These are phyloP conservation scores for Genyomyrus donnyi DNA, from an alignment of 2,113 vertebrate genomes.

Conservation along the genomic window DNA sequence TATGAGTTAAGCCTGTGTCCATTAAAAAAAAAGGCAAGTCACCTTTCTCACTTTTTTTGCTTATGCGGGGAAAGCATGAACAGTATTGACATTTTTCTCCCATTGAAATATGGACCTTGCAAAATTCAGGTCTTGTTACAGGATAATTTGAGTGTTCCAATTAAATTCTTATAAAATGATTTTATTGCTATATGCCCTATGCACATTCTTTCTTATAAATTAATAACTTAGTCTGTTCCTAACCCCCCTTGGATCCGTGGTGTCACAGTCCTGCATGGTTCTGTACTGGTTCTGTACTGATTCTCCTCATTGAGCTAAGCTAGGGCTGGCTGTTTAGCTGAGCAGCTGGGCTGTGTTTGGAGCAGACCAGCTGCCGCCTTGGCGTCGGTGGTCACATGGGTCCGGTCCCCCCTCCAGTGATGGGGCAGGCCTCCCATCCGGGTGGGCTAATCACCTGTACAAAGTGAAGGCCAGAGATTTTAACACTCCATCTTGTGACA, in stretches of 20 bases:
- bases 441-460: background rate
- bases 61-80: background rate
- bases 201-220: background rate
- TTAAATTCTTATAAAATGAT: background rate
- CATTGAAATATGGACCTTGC: background rate
- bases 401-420: background rate
- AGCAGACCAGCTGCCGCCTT: background rate
- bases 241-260: background rate
- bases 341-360: background rate
- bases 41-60: background rate
- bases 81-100: background rate
- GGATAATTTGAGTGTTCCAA: background rate
- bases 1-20: background rate
- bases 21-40: background rate
- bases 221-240: background rate
- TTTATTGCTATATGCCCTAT: background rate
- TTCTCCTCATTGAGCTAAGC: background rate
- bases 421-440: background rate
- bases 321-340: background rate
- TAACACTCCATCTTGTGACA: background rate
- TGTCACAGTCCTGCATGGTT: background rate
- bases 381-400: background rate
- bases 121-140: background rate
- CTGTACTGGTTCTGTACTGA: background rate
- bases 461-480: background rate